Conservation (phyloP, 2,888 invertebrate species). For the Phortica magna region DNA sequence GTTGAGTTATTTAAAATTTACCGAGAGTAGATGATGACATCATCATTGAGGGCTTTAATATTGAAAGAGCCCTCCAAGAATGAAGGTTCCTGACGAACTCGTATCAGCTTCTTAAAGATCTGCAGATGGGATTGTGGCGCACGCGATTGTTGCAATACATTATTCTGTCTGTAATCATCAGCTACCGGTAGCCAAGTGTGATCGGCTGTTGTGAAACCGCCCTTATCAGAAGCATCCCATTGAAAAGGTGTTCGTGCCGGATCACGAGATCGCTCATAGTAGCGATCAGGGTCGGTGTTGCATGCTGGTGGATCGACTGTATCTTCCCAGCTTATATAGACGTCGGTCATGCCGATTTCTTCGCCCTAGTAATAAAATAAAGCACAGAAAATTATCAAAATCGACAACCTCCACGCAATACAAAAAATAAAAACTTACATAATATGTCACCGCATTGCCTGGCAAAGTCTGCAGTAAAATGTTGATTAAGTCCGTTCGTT, state of each 20-base stretch:
- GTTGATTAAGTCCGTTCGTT: constrained; percentile 87
- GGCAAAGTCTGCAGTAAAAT: constrained; percentile 90
- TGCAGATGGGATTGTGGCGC: constrained; percentile 82
- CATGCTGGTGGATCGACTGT: constrained; percentile 80
- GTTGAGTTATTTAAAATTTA: constrained; percentile 38
- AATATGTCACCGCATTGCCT: constrained; percentile 91
- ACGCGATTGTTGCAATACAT: constrained; percentile 80
- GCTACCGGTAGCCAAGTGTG: constrained; percentile 86
- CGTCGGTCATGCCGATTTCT: constrained; percentile 84
- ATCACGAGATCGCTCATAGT: constrained; percentile 78
- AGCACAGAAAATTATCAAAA: not conserved
- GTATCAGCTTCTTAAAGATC: constrained; percentile 81
- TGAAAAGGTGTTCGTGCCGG: constrained; percentile 83
- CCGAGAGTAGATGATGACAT: constrained; percentile 75
- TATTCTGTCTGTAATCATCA: constrained; percentile 80
- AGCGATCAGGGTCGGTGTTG: constrained; percentile 78
- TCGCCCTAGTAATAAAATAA: constrained; percentile 80
- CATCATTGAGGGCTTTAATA: constrained; percentile 66
- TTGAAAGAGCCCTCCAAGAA: constrained; percentile 65
- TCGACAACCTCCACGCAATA: not conserved
- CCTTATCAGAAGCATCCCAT: constrained; percentile 80
- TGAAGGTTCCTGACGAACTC: constrained; percentile 79
- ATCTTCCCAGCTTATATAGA: constrained; percentile 79
- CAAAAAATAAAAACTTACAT: constrained; percentile 78
- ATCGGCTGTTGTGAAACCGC: constrained; percentile 74